Percentiles rank a stretch among this genome's conserved stretches.
Conservation (phyloP, 2,797 vertebrate genomes). For the Eulemur rubriventer region DNA sequence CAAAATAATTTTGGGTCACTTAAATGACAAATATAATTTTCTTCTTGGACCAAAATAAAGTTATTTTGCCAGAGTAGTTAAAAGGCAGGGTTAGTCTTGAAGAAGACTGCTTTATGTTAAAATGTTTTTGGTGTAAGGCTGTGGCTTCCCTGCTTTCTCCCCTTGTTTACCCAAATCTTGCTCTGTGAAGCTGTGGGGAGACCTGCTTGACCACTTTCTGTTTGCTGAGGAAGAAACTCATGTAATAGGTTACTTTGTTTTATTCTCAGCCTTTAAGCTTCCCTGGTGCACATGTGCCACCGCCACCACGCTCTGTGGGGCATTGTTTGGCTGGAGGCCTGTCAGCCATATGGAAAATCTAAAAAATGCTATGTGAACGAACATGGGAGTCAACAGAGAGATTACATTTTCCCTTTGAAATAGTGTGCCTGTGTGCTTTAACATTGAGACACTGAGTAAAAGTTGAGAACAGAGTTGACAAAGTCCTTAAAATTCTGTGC, state of each 20-base stretch:
- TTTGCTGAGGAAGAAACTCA: constrained; percentile 87
- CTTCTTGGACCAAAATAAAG: constrained; percentile 25
- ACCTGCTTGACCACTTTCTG: constrained; percentile 85
- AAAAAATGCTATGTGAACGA: neutral
- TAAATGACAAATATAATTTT: constrained; percentile 55
- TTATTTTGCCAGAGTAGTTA: constrained; percentile 50
- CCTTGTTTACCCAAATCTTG: constrained; percentile 78
- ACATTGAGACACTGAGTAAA: neutral
- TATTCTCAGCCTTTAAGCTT: constrained; percentile 80
- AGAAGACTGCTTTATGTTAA: constrained; percentile 71
- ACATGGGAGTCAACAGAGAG: constrained; percentile 27
- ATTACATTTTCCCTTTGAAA: constrained; percentile 41
- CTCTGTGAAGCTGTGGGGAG: constrained; percentile 71
- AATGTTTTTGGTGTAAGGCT: constrained; percentile 53
- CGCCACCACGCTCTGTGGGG: constrained; percentile 72
- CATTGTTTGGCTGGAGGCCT: constrained; percentile 82
- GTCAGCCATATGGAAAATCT: constrained; percentile 74
- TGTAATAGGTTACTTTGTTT: constrained; percentile 83
- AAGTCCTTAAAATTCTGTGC: constrained; percentile 15
- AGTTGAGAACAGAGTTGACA: constrained; percentile 9
- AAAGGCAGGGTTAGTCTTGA: constrained; percentile 45
- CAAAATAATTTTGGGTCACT: neutral
- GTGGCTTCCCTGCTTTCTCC: neutral
- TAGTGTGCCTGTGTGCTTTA: neutral
- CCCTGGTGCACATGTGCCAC: constrained; percentile 85